phyloP scores from a whole-genome alignment of 2,797 vertebrate genomes.

The Sciaenops ocellatus region DNA sequence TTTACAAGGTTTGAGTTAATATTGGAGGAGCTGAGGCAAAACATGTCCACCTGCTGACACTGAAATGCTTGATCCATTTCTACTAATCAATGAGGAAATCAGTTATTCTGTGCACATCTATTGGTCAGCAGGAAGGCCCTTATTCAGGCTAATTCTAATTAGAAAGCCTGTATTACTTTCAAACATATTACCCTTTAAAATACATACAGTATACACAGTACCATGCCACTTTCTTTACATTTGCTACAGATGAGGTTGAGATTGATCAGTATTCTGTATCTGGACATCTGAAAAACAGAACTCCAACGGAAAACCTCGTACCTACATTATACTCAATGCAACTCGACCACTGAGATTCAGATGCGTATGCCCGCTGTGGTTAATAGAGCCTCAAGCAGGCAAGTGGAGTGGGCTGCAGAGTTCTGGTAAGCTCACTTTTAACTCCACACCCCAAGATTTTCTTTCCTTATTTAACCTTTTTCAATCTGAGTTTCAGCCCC shows the following conservation, averaged over 20 bases:
- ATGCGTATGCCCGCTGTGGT: too few relatives aligned
- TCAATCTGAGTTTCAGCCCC: too few relatives aligned
- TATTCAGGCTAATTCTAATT: not conserved
- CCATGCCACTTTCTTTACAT: not conserved
- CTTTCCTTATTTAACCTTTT: too few relatives aligned
- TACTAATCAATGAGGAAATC: constrained; percentile 14
- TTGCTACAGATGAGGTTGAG: not conserved
- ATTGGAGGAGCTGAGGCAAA: constrained; percentile 34
- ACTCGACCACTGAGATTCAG: too few relatives aligned
- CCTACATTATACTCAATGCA: too few relatives aligned
- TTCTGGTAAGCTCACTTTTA: too few relatives aligned
- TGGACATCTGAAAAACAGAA: too few relatives aligned
- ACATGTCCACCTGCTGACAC: constrained; percentile 26
- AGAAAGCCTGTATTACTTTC: not conserved
- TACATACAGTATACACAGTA: not conserved
- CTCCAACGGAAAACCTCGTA: too few relatives aligned
- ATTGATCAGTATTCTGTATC: too few relatives aligned
- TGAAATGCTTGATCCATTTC: not conserved
- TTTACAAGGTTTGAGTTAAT: constrained; percentile 47
- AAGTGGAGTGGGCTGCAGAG: too few relatives aligned
- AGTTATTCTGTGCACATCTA: not conserved
- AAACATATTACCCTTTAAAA: not conserved
- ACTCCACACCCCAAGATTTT: too few relatives aligned
- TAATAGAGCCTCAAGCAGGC: too few relatives aligned
- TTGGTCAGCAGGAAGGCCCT: not conserved